Base-by-base conservation (phyloP, 2,888 invertebrate genomes). In the Steinernema carpocapsae region DNA sequence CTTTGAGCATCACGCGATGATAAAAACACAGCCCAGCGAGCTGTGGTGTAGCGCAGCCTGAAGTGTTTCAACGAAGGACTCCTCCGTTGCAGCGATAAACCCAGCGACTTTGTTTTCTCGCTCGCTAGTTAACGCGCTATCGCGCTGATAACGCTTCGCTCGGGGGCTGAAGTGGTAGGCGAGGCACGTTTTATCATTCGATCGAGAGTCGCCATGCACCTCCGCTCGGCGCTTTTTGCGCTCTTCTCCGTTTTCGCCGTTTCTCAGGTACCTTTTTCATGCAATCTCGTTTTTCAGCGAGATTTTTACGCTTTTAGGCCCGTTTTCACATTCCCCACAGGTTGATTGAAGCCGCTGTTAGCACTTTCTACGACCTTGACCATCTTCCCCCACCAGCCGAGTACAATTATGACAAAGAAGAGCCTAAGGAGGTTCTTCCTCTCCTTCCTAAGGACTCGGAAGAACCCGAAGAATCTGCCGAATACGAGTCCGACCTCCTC, bases 141-240 rank as follows among this genome's bases (percentile, higher is more conserved):
- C n/a, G n/a, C n/a, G 56, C n/a, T 19, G 56, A 56, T 56, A 56
- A 56, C 56, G 26, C 56, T n/a, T n/a, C 56, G 22, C 26, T 4
- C 24, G 24, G 19, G 6, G 6, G 26, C 22, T 22, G 26, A 26
- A 22, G 26, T 56, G 22, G 56, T 56, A 3, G 51, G 43, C 43
- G 14, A 43, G 14, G n/a, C 43, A 10, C 48, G 48, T n/a, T n/a
- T n/a, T n/a, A n/a, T n/a, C n/a, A n/a, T n/a, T n/a, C n/a, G n/a
- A n/a, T n/a, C n/a, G n/a, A n/a, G n/a, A 48, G 48, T 48, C n/a
- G 48, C 48, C 17, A 56, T 56, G 56, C 22, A 56, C 56, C 24
- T 26, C 26, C 56, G 56, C 24, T 17, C 26, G 17, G 56, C 56
- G 56, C 56, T 56, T 56, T 56, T 56, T 56, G 56, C 56, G 56